A percentile compares a stretch with the other conserved stretches of the same genome.
phyloP scores from a whole-genome alignment of 1,140 invertebrate species.

The Drosophila nigrodunni region DNA sequence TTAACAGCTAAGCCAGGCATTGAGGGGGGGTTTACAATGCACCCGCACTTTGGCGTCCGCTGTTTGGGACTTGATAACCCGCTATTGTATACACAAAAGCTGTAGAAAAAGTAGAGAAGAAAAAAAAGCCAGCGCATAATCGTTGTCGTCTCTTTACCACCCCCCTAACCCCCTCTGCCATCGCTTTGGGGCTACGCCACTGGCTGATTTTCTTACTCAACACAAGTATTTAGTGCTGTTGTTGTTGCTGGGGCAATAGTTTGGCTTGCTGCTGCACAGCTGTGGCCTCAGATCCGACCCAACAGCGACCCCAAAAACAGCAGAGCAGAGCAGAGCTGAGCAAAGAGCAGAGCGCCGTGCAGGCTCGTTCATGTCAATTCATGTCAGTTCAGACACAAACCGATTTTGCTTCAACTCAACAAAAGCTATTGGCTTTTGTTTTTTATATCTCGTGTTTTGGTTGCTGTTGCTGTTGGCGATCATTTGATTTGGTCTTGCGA shows the following conservation, averaged over 20 bases:
- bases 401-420: constrained; percentile 25
- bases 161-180: neutral
- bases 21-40: constrained; percentile 30
- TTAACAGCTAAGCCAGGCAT: neutral
- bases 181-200: neutral
- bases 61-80: constrained; percentile 79
- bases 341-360: neutral
- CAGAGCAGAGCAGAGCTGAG: neutral
- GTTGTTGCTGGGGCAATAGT: constrained; percentile 25
- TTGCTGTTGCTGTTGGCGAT: constrained; percentile 24
- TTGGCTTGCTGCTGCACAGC: constrained; percentile 16
- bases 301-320: constrained; percentile 18
- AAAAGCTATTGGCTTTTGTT: constrained; percentile 45
- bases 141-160: constrained; percentile 33
- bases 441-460: constrained; percentile 25
- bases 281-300: constrained; percentile 31
- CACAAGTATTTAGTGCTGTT: constrained; percentile 17
- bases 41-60: constrained; percentile 48
- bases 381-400: constrained; percentile 52
- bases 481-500: constrained; percentile 32
- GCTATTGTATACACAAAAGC: constrained; percentile 79
- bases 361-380: constrained; percentile 49
- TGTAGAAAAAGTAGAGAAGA: constrained; percentile 5
- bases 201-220: constrained; percentile 38
- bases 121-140: constrained; percentile 72